Evolutionary conservation across 2,888 invertebrate species (phyloP).

Genomic region (Autographa pulchrina): DNA sequence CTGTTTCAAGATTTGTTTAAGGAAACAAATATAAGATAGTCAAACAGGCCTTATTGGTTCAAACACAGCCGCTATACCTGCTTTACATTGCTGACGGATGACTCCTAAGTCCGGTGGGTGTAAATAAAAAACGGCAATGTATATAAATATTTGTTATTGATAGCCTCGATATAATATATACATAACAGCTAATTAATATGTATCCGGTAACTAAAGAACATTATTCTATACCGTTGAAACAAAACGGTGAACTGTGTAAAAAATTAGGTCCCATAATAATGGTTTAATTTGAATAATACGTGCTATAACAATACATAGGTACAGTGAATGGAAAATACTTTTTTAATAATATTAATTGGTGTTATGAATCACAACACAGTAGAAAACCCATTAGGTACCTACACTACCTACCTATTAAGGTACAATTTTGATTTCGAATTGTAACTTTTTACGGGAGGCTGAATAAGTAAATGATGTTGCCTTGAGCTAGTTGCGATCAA

Average conservation of each 20-base stretch:
- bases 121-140: constrained; percentile 38
- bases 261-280: not conserved
- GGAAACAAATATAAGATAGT: no score
- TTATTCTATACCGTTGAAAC: constrained; percentile 14
- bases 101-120: not conserved
- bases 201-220: constrained; percentile 36
- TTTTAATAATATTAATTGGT: not conserved
- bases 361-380: not conserved
- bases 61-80: no score
- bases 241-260: not conserved
- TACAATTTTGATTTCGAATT: no score
- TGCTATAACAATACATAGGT: not conserved
- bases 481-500: no score
- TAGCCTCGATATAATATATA: constrained; percentile 44
- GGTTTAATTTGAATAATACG: not conserved
- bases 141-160: constrained; percentile 52
- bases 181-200: constrained; percentile 20
- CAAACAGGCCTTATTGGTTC: no score
- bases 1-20: no score
- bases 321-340: not conserved
- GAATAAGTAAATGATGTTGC: not conserved
- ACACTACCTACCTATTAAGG: no score
- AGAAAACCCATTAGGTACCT: not conserved
- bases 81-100: no score
- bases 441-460: not conserved